Evolutionary conservation across 2,797 vertebrate species (phyloP), one percentile per base, ranked within the genome.

Genomic region (Prionace glauca): DNA sequence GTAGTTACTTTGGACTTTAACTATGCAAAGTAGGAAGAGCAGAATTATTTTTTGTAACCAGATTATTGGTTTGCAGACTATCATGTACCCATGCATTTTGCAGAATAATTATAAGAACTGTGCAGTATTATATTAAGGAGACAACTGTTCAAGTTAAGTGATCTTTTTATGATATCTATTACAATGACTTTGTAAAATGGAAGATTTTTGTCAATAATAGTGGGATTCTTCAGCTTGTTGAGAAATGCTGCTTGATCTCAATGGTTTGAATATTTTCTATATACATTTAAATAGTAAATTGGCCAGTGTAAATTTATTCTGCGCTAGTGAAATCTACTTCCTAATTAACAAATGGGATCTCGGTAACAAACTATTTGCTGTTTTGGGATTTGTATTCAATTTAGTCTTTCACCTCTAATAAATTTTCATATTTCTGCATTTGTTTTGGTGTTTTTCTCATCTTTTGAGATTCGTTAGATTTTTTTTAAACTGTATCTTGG

Each of bases 271-370:
- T 67, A 41, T 92, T 92, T 67, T 92, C 18, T 95, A 56, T 45
- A 74, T 32, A 77, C 10, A 62, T 62, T 60, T 62, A 32, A 90
- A n/a, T 95, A 56, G 93, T 56, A 77, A 95, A 50, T 95, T 95
- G 93, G 93, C 93, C 93, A 95, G 93, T 95, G 93, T 95, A 95
- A 95, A 77, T 95, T 94, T 74, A 26, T 94, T 94, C 41, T 74
- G 29, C 36, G 29, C 71, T 71, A 72, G 92, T 94, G 93, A 77
- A 77, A n/a, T 95, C 71, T 95, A 18, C 72, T 95, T 29, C 41
- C 71, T 77, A 71, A 94, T 26, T 94, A 71, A 71, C 71, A 95
- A 77, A 95, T 91, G 71, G 93, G 93, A 56, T 95, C 93, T 95
- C 93, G 93, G 71, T 95, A 95, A 95, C 69, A 95, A 74, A 74